Evolutionary conservation across 2,113 vertebrate genomes (phyloP), one percentile per base, ranked within the genome.

Genomic region (Chaetorhynchus papuensis): DNA sequence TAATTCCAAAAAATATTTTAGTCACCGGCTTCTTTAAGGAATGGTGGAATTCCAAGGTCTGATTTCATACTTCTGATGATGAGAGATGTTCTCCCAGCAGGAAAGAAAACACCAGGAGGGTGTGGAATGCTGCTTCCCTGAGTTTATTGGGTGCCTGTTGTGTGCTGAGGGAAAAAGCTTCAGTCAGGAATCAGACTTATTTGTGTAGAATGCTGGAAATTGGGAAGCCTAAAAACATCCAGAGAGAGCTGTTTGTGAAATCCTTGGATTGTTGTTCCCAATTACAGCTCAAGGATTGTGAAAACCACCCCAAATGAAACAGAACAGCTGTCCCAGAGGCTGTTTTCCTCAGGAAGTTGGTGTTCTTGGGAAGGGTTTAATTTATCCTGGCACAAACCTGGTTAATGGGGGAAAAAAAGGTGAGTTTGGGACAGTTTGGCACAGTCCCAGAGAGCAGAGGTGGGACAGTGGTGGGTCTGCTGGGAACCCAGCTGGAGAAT

Each of bases 341-440:
- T 27, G 23, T 21, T 53, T 14, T 20, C 53, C 45, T 15, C 12
- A 28, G 52, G 35, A 22, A 39, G 4, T 22, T 37, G 77, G 53
- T 20, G 11, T 12, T 49, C 33, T 2, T 31, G 70, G 18, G 13
- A 26, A 4, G 18, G 39, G 11, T 39, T 49, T n/a, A 0, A 17
- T 57, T 35, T 11, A 17, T 49, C 41, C 71, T 24, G 37, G 30
- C 54, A 57, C 68, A 60, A 69, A 18, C 30, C 31, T 61, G 81
- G 27, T 11, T 42, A 6, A 8, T 2, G 13, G 10, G 31, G 2
- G 5, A 0, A 0, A 5, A 11, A 37, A 39, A 28, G 4, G 13
- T 0, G 6, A 59, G 11, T 13, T 22, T 0, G 9, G 54, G 52
- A 28, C 3, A 57, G 42, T 30, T 13, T 42, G 75, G 49, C 35